Evolutionary conservation across 2,113 vertebrate genomes (phyloP).

Genomic region (Clarias magur): DNA sequence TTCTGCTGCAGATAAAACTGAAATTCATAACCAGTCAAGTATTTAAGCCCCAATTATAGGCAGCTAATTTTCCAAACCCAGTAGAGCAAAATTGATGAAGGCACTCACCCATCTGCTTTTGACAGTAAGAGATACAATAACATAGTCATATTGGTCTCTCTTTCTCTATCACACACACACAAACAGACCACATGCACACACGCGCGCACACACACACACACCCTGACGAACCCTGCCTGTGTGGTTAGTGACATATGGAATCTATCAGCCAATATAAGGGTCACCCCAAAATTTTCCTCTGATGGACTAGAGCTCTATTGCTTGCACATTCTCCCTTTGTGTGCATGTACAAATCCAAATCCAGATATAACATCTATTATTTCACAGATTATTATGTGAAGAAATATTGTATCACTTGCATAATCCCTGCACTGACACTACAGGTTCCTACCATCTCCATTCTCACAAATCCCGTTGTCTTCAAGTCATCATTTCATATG

Average conservation of each 20-base stretch:
- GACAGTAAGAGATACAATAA: constrained; percentile 44
- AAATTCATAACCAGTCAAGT: constrained; percentile 56
- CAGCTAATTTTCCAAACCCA: constrained; percentile 61
- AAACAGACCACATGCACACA: not conserved
- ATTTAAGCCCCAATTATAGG: constrained; percentile 63
- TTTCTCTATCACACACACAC: constrained; percentile 1
- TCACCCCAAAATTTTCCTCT: not conserved
- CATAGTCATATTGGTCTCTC: not conserved
- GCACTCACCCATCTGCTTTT: constrained; percentile 60
- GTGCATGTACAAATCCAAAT: not conserved
- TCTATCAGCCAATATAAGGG: constrained; percentile 48
- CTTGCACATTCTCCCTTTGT: not conserved
- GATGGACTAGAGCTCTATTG: constrained; percentile 20
- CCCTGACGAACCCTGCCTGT: constrained; percentile 19
- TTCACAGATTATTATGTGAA: not conserved
- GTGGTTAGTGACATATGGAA: constrained; percentile 59
- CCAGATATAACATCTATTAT: not conserved
- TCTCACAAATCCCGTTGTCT: constrained; percentile 33
- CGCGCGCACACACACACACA: not conserved
- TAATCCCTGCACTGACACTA: constrained; percentile 58
- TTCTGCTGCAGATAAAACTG: not conserved
- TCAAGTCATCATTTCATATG: constrained; percentile 46
- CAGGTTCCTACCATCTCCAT: constrained; percentile 41
- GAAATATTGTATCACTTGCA: not conserved
- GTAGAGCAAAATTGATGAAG: constrained; percentile 61